Base-by-base conservation (phyloP, 37 sponge, comb jelly and placozoan genomes). In the Cladorhizidae sp. region DNA sequence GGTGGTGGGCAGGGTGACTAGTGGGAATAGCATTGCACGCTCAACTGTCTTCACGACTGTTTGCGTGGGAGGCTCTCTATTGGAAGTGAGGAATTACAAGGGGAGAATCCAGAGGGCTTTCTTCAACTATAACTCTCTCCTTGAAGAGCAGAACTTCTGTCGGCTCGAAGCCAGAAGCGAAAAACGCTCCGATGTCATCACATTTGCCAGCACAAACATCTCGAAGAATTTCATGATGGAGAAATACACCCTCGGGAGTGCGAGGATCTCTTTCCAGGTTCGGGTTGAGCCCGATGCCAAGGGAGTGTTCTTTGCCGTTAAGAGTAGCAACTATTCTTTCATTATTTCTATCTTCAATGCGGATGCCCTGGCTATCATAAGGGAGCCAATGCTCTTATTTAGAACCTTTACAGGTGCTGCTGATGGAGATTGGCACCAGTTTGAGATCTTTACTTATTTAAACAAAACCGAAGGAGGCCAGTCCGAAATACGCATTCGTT, bases 371-470 rank as follows among this genome's bases (percentile, higher is more conserved):
- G 5, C 17, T 29, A 25, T 73, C 25, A 28, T 45, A 12, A 45
- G 49, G 8, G 9, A 45, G 49, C 9, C 9, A 5, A 45, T 5
- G 49, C 9, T 45, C 9, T 45, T 9, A 28, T 2, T 50, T 50
- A 26, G 1, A 57, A 52, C 15, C 14, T 40, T 14, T 20, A 22
- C 0, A 36, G 25, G 31, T 45, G 25, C 71, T 0, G 70, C n/a
- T 3, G 74, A 82, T 74, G 74, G 74, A 0, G 25, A 62, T 39
- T 82, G 83, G 83, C 83, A 82, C 42, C 33, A 32, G 28, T 31
- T 81, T 41, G 62, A 71, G 11, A 40, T 81, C 8, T 2, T 11
- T 11, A 29, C 49, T 45, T 45, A 5, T 45, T 45, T 45, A 45
- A 45, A 45, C 49, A 5, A 45, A 45, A 41, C 40, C 2, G 25